Conservation (phyloP, 1,140 invertebrate species). For the Teleogryllus occipitalis region DNA sequence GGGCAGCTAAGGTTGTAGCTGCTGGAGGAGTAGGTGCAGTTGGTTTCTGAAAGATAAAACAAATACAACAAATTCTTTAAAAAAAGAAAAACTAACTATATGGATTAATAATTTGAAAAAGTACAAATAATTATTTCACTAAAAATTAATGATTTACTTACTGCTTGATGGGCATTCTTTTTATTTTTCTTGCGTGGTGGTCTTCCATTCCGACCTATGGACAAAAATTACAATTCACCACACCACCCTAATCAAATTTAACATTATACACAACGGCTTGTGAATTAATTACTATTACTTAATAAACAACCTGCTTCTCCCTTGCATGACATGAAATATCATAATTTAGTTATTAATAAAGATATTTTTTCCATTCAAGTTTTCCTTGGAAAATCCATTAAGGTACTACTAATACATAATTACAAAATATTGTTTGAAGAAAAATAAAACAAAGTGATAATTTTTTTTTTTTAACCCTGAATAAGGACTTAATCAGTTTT, state of each 20-base stretch:
- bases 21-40: not conserved
- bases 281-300: too few relatives aligned
- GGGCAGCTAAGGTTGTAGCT: not conserved
- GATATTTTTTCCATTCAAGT: too few relatives aligned
- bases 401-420: too few relatives aligned
- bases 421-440: too few relatives aligned
- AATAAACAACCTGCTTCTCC: too few relatives aligned
- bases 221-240: conserved; percentile 25
- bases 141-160: not conserved
- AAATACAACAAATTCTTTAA: not conserved
- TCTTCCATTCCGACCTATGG: conserved; percentile 31
- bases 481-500: too few relatives aligned
- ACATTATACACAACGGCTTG: not conserved
- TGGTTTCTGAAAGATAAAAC: not conserved
- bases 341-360: too few relatives aligned
- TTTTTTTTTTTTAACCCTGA: too few relatives aligned
- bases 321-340: too few relatives aligned
- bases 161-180: conserved; percentile 28
- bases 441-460: too few relatives aligned
- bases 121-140: not conserved
- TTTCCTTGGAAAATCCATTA: too few relatives aligned
- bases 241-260: not conserved
- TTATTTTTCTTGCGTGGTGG: conserved; percentile 39
- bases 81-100: too few relatives aligned
- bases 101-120: not conserved